phyloP scores from a whole-genome alignment of 2,888 invertebrate species.

The Protophormia terraenovae region DNA sequence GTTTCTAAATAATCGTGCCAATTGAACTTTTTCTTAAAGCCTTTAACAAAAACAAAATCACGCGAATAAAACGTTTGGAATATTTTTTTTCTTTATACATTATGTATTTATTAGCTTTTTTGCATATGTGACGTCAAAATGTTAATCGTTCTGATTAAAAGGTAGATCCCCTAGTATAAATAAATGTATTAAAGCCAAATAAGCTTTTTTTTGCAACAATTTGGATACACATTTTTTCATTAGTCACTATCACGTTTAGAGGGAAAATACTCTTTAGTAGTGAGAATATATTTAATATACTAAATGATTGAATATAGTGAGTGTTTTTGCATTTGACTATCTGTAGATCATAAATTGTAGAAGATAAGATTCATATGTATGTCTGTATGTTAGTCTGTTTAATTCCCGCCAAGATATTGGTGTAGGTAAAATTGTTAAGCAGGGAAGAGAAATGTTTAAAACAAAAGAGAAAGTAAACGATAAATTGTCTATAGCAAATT shows the following conservation, averaged over 20 bases:
- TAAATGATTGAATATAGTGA: background rate
- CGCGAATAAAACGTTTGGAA: constrained; percentile 25
- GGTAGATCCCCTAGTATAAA: constrained; percentile 40
- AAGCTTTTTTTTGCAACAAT: background rate
- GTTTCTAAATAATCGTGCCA: constrained; percentile 11
- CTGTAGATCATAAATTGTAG: background rate
- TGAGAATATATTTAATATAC: background rate
- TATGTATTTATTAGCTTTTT: background rate
- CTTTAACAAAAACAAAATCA: constrained; percentile 6
- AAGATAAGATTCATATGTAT: too few relatives aligned
- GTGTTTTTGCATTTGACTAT: background rate
- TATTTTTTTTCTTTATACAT: background rate
- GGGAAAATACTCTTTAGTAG: background rate
- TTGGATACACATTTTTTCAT: background rate
- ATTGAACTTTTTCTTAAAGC: background rate
- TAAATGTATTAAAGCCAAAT: background rate
- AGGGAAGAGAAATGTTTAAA: too few relatives aligned
- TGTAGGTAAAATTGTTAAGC: too few relatives aligned
- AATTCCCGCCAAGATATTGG: background rate
- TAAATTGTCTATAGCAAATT: background rate
- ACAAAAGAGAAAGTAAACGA: too few relatives aligned
- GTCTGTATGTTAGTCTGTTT: background rate
- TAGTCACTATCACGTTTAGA: constrained; percentile 24
- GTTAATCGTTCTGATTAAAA: background rate
- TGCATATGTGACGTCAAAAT: constrained; percentile 5